phyloP scores from a whole-genome alignment of 2,113 vertebrate genomes.

The Xerus inauris region DNA sequence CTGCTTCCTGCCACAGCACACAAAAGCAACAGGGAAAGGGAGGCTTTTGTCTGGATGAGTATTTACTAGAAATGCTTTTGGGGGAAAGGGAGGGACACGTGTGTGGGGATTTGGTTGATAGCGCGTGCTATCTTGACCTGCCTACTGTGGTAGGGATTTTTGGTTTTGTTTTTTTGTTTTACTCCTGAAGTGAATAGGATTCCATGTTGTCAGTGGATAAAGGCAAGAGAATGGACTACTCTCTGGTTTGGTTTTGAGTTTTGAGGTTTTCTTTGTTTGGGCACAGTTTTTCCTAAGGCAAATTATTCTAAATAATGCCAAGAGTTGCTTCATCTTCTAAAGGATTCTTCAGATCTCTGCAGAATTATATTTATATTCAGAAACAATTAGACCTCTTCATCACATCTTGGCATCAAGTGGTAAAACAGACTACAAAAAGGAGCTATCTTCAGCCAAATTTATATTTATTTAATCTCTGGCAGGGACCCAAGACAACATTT shows the following conservation, averaged over 20 bases:
- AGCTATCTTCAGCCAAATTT: conserved; percentile 54
- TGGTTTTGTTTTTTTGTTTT: conserved; percentile 44
- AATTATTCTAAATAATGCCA: conserved; percentile 49
- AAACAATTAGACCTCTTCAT: conserved; percentile 63
- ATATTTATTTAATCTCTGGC: conserved; percentile 56
- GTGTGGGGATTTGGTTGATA: background rate
- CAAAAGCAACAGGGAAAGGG: conserved; percentile 72
- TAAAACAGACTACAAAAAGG: conserved; percentile 64
- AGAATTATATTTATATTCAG: conserved; percentile 19
- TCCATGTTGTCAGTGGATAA: conserved; percentile 13
- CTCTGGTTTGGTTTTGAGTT: conserved; percentile 14
- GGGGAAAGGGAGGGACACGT: background rate
- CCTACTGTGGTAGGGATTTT: background rate
- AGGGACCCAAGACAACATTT: conserved; percentile 44
- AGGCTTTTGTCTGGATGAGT: conserved; percentile 77
- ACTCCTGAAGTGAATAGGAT: conserved; percentile 27
- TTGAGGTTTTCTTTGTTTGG: background rate
- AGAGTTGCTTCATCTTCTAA: conserved; percentile 51
- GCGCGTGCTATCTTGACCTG: conserved; percentile 7
- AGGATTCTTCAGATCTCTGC: background rate
- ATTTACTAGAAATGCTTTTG: conserved; percentile 67
- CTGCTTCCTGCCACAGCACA: conserved; percentile 70
- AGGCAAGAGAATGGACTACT: conserved; percentile 21
- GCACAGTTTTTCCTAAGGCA: conserved; percentile 54
- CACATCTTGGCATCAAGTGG: conserved; percentile 33